A percentile compares a stretch with the other conserved stretches of the same genome.
phyloP scores from a whole-genome alignment of 37 sponge, comb jelly and placozoan species.

The Aphrocallistes beatrix region DNA sequence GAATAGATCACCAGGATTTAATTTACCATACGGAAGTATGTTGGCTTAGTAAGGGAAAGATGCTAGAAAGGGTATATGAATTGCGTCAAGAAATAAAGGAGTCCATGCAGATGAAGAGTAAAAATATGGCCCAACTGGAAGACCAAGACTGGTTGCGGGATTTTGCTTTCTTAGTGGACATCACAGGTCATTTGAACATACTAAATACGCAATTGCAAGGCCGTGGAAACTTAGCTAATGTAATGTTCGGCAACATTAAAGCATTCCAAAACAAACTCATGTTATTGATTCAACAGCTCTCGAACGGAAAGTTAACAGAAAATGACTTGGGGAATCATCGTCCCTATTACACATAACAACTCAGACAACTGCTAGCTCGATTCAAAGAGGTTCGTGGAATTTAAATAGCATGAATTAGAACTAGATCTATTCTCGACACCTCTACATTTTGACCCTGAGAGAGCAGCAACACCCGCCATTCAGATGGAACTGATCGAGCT shows the following conservation, averaged over 20 bases:
- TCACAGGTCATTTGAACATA: background rate
- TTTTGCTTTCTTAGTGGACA: background rate
- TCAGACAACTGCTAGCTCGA: background rate
- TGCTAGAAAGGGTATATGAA: background rate
- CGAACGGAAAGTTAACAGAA: background rate
- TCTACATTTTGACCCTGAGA: background rate
- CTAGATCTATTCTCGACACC: background rate
- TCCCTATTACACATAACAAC: background rate
- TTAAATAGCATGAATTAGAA: background rate
- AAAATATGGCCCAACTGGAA: background rate
- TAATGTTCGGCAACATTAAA: background rate
- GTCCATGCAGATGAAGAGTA: background rate
- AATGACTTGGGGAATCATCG: background rate
- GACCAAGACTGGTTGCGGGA: background rate
- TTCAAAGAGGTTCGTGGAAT: background rate
- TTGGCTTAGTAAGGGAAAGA: background rate
- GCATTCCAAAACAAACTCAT: background rate
- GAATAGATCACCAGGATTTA: background rate
- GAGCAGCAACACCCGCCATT: background rate
- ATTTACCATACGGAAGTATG: background rate
- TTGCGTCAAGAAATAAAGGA: background rate
- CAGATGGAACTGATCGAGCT: slow-evolving; percentile 14
- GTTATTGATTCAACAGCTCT: background rate
- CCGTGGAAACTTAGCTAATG: background rate
- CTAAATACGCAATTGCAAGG: background rate